Evolutionary conservation across 2,113 vertebrate species (phyloP), one percentile per base, ranked within the genome.

Genomic region (Corynorhinus townsendii): DNA sequence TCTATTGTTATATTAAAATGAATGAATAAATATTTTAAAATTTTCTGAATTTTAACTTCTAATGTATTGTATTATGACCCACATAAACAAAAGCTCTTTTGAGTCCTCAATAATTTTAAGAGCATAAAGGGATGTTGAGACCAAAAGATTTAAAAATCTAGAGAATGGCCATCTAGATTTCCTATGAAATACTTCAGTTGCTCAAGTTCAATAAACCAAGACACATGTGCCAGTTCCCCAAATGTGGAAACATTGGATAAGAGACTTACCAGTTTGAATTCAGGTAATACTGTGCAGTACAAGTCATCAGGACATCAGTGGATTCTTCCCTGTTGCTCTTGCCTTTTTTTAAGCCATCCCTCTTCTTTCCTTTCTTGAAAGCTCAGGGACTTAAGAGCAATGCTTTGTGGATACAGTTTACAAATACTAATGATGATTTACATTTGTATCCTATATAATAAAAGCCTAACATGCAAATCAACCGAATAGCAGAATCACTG

Each of bases 1-100:
- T 90, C 22, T 71, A 5, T 96, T 91, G 30, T 86, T 84, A 45
- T 76, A 89, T 95, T 71, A 26, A 77, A 79, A 77, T 88, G 10
- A 80, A 69, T 90, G 54, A 86, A 52, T 92, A 62, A 68, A 64
- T 90, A 87, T 81, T 64, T 66, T 71, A 40, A n/a, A 45, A 38
- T 73, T 62, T 84, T 81, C 73, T 71, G 54, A 47, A 12, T 92
- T 93, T 54, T 79, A 85, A 90, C 64, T 90, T 77, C 49, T 66
- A 71, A 38, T 71, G 30, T 90, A 40, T 85, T 52, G 24, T 73
- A 52, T 73, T 59, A 79, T 69, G 47, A 72, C 12, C 14, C 47
- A 73, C 33, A 43, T 54, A 87, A 73, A 52, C 72, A 47, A 81
- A 96, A 96, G 19, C 28, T 86, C 43, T 92, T 79, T 45, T 38